Base-by-base conservation (phyloP, 2,888 invertebrate genomes). In the Paralinhomoeus sp. region DNA sequence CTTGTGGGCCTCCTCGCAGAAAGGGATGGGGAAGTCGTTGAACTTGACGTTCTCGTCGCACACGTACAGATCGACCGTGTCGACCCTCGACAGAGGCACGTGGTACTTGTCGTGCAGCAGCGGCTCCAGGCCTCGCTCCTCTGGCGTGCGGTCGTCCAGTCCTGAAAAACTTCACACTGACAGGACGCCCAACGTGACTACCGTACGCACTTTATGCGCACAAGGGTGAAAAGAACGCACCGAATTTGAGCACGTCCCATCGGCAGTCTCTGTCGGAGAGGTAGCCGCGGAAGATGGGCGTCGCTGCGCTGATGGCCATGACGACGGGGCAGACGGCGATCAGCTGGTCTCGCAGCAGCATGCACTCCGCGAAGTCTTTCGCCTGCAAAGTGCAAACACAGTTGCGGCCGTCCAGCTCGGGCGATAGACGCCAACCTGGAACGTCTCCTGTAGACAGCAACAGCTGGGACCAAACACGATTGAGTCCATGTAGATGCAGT, bases 381-480 rank as follows among this genome's bases (percentile, higher is more conserved):
- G 91, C 89, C 66, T 83, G 27, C 78, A 69, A 91, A 91, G 33
- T 17, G 23, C 22, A 23, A 21, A 23, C n/a, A 39, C 7, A 15
- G 7, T 21, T 36, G 36, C 18, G 18, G 21, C 3, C 18, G 5
- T 9, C 5, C 15, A 9, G 27, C 27, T 27, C 12, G 7, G 5
- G 27, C 5, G 27, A 12, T 9, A 27, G 12, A 27, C 5, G 27
- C 12, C 7, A 5, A 27, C 27, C 27, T 27, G 27, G 12, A 27
- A 27, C 27, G 27, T 27, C 27, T 27, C 72, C 65, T 93, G 93
- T 34, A 93, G 71, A 62, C 91, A 93, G 58, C 84, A 87, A 64
- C 85, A 85, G 27, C 91, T 91, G 91, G 91, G 91, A 42, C 87
- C 89, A 63, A 91, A 91, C 23, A 85, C 89, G 89, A 91, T 89